Evolutionary conservation across 2,113 vertebrate species (phyloP).

Genomic region (Motacilla tschutschensis): DNA sequence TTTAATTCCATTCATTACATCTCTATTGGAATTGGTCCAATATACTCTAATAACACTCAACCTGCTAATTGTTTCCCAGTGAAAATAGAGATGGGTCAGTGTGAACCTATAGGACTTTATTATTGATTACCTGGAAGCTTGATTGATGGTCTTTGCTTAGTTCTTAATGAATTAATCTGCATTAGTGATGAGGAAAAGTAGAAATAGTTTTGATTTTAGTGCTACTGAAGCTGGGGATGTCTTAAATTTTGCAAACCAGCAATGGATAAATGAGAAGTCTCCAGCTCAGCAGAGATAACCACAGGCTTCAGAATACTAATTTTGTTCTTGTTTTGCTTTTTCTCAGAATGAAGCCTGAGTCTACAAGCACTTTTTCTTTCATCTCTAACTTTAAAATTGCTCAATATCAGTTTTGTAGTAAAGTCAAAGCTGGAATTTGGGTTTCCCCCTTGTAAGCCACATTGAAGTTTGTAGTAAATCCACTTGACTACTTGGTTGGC

Average conservation of each 20-base stretch:
- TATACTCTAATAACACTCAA: conserved; percentile 14
- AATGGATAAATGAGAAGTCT: not conserved
- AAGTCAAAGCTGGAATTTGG: not conserved
- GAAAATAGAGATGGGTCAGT: conserved; percentile 18
- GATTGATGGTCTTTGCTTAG: conserved; percentile 44
- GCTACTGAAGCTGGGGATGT: not conserved
- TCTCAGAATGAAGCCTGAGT: not conserved
- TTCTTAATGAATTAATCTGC: conserved; percentile 41
- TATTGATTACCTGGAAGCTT: conserved; percentile 35
- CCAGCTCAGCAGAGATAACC: not conserved
- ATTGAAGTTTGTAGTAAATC: not conserved
- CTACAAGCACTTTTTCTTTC: not conserved
- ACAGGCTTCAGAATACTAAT: not conserved
- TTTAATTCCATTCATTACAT: conserved; percentile 32
- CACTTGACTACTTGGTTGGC: not conserved
- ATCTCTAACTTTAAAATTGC: not conserved
- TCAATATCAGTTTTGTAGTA: not conserved
- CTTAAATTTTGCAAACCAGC: not conserved
- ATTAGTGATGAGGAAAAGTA: conserved; percentile 16
- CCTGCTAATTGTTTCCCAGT: conserved; percentile 13
- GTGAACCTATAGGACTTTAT: not conserved
- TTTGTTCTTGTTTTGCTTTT: not conserved
- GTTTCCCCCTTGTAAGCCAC: not conserved
- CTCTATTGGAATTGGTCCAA: not conserved
- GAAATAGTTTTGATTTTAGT: conserved; percentile 37